These are phyloP conservation scores for Eufriesea mexicana DNA, from an alignment of 1,140 invertebrate genomes.

Conservation along the genomic window DNA sequence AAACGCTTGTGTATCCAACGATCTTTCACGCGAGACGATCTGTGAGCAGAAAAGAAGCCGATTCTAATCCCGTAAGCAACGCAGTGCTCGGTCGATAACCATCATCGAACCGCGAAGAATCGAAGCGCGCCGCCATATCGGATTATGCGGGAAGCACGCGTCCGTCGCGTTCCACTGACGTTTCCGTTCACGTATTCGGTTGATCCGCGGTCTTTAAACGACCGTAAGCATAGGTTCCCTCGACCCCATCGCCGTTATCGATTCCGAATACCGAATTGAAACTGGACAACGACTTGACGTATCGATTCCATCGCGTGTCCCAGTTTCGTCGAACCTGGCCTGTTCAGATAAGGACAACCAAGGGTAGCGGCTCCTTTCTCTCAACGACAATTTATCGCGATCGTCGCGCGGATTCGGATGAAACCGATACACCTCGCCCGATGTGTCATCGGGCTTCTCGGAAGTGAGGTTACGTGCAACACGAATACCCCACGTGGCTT, in stretches of 20 bases:
- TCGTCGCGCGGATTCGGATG: no score
- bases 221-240: constrained; percentile 15
- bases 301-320: constrained; percentile 70
- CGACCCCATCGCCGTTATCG: constrained; percentile 49
- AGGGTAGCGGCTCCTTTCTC: constrained; percentile 25
- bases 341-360: constrained; percentile 60
- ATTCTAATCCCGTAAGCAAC: neutral
- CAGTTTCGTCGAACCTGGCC: constrained; percentile 68
- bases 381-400: neutral
- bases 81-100: neutral
- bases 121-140: neutral
- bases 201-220: constrained; percentile 35
- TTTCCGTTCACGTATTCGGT: neutral
- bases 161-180: neutral
- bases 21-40: no score
- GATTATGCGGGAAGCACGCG: neutral
- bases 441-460: no score
- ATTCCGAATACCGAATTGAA: constrained; percentile 71
- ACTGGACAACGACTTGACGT: constrained; percentile 68
- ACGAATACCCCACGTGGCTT: no score
- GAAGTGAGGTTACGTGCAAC: no score
- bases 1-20: no score
- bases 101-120: neutral
- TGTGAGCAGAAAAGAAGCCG: no score
- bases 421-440: constrained; percentile 13